Evolutionary conservation across 2,888 invertebrate species (phyloP).

Genomic region (Chrysodeixis includens): DNA sequence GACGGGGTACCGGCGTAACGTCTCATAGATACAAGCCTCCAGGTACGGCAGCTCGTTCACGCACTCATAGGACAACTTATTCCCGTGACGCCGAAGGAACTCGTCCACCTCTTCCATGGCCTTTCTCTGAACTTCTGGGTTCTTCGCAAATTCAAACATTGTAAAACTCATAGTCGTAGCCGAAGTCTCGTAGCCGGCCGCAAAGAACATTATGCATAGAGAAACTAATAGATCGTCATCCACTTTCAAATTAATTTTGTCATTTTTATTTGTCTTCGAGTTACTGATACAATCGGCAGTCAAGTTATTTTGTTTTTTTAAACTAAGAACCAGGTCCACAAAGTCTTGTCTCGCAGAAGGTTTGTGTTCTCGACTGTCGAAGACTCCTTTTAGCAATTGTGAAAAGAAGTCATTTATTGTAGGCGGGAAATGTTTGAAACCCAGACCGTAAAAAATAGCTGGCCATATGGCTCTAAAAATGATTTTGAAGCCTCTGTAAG

Average conservation of each 20-base stretch:
- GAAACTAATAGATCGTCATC: slow-evolving; percentile 82
- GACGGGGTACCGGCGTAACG: slow-evolving; percentile 71
- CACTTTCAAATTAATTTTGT: slow-evolving; percentile 63
- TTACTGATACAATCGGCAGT: slow-evolving; percentile 65
- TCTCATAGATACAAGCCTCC: slow-evolving; percentile 71
- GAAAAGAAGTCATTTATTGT: slow-evolving; percentile 64
- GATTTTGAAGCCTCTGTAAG: slow-evolving; percentile 55
- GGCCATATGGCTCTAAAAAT: slow-evolving; percentile 68
- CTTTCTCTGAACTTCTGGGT: slow-evolving; percentile 59
- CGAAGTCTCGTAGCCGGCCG: slow-evolving; percentile 76
- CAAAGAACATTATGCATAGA: slow-evolving; percentile 85
- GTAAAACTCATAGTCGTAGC: slow-evolving; percentile 64
- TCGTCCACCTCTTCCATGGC: slow-evolving; percentile 68
- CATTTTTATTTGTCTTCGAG: slow-evolving; percentile 49
- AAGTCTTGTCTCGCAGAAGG: slow-evolving; percentile 69
- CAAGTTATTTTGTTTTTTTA: slow-evolving; percentile 64
- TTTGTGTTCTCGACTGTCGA: slow-evolving; percentile 61
- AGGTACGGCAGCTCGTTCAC: slow-evolving; percentile 69
- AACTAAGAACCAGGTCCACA: slow-evolving; percentile 67
- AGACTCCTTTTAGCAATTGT: slow-evolving; percentile 60
- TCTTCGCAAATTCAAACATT: slow-evolving; percentile 71
- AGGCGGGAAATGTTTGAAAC: slow-evolving; percentile 60
- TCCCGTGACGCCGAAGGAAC: slow-evolving; percentile 61
- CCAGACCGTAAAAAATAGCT: slow-evolving; percentile 65
- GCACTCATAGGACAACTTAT: slow-evolving; percentile 65